phyloP scores from a whole-genome alignment of 2,797 vertebrate species.

The Hoplostethus mediterraneus region DNA sequence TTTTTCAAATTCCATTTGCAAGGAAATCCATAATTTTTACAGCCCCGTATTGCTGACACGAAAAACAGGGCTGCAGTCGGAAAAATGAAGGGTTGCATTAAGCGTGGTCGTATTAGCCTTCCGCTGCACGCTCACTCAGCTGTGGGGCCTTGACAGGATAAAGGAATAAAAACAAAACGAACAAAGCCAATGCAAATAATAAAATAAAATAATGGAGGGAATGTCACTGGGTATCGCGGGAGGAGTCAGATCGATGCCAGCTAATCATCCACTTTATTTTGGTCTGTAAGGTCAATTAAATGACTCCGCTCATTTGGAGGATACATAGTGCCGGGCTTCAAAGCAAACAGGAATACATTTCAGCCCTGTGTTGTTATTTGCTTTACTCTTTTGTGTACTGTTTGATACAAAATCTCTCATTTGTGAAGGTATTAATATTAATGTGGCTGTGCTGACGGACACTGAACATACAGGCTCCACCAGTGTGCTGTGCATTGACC shows the following conservation, averaged over 20 bases:
- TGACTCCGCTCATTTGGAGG: conserved; percentile 35
- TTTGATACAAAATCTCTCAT: neutral
- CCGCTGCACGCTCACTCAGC: conserved; percentile 43
- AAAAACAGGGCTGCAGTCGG: conserved; percentile 43
- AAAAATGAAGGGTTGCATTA: conserved; percentile 71
- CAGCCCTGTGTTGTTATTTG: neutral
- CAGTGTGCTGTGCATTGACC: too few relatives aligned
- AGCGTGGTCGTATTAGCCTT: conserved; percentile 57
- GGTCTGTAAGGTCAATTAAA: conserved; percentile 71
- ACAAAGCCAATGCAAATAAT: conserved; percentile 34
- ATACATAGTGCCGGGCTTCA: conserved; percentile 11
- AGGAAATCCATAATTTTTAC: conserved; percentile 70
- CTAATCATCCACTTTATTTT: conserved; percentile 73
- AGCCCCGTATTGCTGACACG: conserved; percentile 35
- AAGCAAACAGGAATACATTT: conserved; percentile 18
- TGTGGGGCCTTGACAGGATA: conserved; percentile 27
- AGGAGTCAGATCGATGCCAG: conserved; percentile 66
- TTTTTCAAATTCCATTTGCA: conserved; percentile 63
- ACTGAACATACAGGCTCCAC: conserved; percentile 16
- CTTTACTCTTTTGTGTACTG: neutral
- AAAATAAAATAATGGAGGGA: conserved; percentile 54
- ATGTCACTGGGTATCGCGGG: conserved; percentile 56
- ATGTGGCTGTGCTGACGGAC: neutral
- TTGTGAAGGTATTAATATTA: conserved; percentile 15
- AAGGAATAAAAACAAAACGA: neutral